Conservation (phyloP, 2,113 vertebrate species). For the Cynocephalus volans region DNA sequence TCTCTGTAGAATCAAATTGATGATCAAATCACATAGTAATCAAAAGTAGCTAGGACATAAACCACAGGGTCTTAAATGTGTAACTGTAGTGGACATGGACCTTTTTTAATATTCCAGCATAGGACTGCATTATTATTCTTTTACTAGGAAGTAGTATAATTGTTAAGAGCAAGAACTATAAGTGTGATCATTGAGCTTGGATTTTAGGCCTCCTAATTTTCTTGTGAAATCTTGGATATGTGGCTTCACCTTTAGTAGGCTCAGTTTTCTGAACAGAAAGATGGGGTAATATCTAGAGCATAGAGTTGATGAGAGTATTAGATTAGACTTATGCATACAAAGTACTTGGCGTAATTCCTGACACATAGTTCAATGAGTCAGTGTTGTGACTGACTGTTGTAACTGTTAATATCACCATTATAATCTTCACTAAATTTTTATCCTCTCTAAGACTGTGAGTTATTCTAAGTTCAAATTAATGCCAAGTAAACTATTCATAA, state of each 20-base stretch:
- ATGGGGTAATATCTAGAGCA: not conserved
- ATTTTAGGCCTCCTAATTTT: not conserved
- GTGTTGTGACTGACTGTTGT: not conserved
- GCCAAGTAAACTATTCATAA: not conserved
- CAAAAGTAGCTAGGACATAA: not conserved
- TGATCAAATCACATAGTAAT: not conserved
- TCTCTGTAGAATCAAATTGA: not conserved
- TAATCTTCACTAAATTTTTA: not conserved
- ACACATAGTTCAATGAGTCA: not conserved
- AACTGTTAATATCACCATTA: not conserved
- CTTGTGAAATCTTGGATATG: not conserved
- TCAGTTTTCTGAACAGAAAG: not conserved
- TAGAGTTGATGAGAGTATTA: rapidly evolving
- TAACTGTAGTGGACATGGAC: not conserved
- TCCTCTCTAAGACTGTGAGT: not conserved
- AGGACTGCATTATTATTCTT: not conserved
- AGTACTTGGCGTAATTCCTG: not conserved
- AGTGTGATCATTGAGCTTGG: not conserved
- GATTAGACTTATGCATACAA: not conserved
- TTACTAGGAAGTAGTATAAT: not conserved
- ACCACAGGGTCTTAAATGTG: not conserved
- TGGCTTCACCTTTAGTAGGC: not conserved
- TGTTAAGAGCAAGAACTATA: not conserved
- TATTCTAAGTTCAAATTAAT: not conserved
- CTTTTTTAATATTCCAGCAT: not conserved